Base-by-base conservation (phyloP, 2,888 invertebrate species). In the Sesia bembeciformis region DNA sequence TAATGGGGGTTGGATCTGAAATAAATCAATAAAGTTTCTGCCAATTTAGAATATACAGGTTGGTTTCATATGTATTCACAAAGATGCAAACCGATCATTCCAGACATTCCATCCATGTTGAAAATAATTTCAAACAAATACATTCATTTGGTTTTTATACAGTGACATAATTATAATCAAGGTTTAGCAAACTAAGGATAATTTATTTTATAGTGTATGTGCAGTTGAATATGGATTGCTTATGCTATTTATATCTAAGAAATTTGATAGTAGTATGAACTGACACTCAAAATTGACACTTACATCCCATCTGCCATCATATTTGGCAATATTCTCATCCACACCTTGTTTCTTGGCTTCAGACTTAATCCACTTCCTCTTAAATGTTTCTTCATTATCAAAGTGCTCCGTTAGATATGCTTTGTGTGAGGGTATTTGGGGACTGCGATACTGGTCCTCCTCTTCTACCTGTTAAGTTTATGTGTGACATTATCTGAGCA, bases 291-390 rank as follows among this genome's bases (percentile, higher is more conserved):
- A 43, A 43, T n/a, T n/a, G 43, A 43, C 8, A 46, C 46, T 72
- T 60, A 90, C 90, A 74, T 86, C 84, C 94, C 94, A 94, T 64
- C 90, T 90, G 72, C 98, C 99, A 86, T 98, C 97, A 83, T 98
- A 99, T 87, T 98, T 98, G 6, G 98, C 95, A 57, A 98, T 95
- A 54, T 94, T 94, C 59, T 97, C 97, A 64, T 97, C 96, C 1
- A 90, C 93, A 53, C 92, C 93, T 62, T 97, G 96, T 78, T 98
- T 98, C 78, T 96, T 97, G 1, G 98, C 97, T 74, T 95, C 92
- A 0, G 98, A 98, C 62, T 93, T 91, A 0, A 96, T 88, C 98
- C 99, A 99, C 53, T 91, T 92, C 67, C 93, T 93, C 52, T 93
- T 92, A 65, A 97, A 96, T 8, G 90, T 87, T 5, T 90, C 90